These are phyloP conservation scores for Amphilophus citrinellus DNA, from an alignment of 2,113 vertebrate genomes.

Conservation along the genomic window DNA sequence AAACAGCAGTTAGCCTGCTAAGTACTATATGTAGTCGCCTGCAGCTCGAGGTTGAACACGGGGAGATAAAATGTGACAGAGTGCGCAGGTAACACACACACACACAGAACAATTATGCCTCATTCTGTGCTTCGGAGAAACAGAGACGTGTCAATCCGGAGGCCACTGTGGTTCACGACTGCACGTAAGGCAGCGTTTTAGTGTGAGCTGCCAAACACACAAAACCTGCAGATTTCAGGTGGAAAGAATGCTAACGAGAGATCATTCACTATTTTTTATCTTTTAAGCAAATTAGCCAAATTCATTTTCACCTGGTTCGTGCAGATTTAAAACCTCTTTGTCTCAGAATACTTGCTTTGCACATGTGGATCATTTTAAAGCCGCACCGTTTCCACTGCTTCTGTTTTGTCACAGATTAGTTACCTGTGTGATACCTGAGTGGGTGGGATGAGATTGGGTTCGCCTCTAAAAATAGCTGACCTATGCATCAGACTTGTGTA, in stretches of 20 bases:
- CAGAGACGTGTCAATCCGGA: slow-evolving; percentile 65
- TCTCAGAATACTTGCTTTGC: not conserved
- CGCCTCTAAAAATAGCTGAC: slow-evolving; percentile 68
- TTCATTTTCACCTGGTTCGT: slow-evolving; percentile 23
- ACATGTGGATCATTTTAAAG: not conserved
- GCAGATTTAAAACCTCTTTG: not conserved
- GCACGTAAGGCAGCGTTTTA: slow-evolving; percentile 1
- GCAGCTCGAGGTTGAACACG: slow-evolving; percentile 57
- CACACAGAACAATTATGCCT: slow-evolving; percentile 66
- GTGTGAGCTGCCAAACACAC: slow-evolving; percentile 22
- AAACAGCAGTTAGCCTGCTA: slow-evolving; percentile 75
- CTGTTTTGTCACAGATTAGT: slow-evolving; percentile 35
- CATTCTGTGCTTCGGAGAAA: slow-evolving; percentile 46
- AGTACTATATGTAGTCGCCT: slow-evolving; percentile 63
- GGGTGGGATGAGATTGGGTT: slow-evolving; percentile 52
- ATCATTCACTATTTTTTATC: slow-evolving; percentile 9
- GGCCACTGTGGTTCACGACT: slow-evolving; percentile 58
- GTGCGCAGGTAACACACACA: slow-evolving; percentile 53
- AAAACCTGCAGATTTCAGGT: slow-evolving; percentile 31
- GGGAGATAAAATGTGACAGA: slow-evolving; percentile 60
- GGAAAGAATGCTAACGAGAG: slow-evolving; percentile 35
- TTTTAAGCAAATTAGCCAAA: slow-evolving; percentile 40
- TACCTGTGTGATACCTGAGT: slow-evolving; percentile 71
- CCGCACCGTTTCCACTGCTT: slow-evolving; percentile 7
- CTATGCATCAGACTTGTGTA: slow-evolving; percentile 52